Percentiles rank a stretch among this genome's conserved stretches.
Conservation (phyloP, 2,113 vertebrate genomes). For the Tympanuchus pallidicinctus region DNA sequence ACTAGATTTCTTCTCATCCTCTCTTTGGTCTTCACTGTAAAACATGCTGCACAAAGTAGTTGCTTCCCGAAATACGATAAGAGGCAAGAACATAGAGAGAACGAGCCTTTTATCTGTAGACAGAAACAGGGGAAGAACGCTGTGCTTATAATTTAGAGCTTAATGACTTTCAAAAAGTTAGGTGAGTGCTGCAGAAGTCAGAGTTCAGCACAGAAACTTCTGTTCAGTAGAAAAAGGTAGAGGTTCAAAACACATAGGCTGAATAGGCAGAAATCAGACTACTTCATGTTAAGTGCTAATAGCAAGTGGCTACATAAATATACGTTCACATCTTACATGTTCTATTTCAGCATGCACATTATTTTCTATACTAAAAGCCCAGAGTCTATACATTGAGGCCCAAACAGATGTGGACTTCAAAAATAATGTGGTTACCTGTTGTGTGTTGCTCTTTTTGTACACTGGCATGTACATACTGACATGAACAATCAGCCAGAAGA, state of each 20-base stretch:
- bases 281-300: not conserved
- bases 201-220: not conserved
- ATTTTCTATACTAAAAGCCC: not conserved
- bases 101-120: not conserved
- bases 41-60: not conserved
- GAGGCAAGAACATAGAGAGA: not conserved
- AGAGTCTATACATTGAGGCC: not conserved
- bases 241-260: not conserved
- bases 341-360: not conserved
- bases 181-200: not conserved
- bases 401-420: not conserved
- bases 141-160: not conserved
- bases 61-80: constrained; percentile 32
- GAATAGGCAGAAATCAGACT: not conserved
- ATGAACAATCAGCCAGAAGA: not conserved
- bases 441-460: not conserved
- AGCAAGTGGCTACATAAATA: not conserved
- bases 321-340: fast-evolving
- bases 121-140: not conserved
- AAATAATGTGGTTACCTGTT: not conserved
- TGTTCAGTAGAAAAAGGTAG: not conserved
- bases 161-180: not conserved
- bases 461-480: not conserved
- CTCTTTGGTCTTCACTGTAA: not conserved
- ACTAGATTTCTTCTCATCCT: not conserved